A percentile compares a stretch with the other conserved stretches of the same genome.
Evolutionary conservation across 2,888 invertebrate genomes (phyloP).

Genomic region (Trachelus stipa): DNA sequence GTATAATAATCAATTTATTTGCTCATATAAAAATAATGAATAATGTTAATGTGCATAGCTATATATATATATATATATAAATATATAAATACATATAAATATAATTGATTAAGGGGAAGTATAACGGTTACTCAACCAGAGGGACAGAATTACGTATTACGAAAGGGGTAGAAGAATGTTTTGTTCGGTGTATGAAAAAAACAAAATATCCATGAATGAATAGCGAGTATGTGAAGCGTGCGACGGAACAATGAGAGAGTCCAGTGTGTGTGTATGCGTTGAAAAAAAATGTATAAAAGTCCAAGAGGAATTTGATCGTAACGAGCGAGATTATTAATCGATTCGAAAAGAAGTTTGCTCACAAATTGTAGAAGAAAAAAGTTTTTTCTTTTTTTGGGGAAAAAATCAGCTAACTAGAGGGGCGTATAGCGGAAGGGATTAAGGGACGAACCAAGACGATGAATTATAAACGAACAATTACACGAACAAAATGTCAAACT

Average conservation of each 20-base stretch:
- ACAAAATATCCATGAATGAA: not conserved
- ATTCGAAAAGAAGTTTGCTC: not conserved
- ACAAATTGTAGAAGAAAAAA: not conserved
- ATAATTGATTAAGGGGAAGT: not conserved
- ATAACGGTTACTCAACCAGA: not conserved
- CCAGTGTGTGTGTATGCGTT: not conserved
- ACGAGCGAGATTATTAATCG: not conserved
- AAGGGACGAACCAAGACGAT: not conserved
- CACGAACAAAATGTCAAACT: not conserved
- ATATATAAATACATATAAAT: constrained; percentile 3
- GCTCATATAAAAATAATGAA: constrained; percentile 60
- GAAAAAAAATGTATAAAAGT: not conserved
- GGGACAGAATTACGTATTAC: not conserved
- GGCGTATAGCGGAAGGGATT: not conserved
- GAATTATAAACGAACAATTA: not conserved
- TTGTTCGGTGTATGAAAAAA: not conserved
- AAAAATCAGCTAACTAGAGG: not conserved
- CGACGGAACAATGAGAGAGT: not conserved
- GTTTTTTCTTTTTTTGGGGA: no score
- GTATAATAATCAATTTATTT: constrained; percentile 63
- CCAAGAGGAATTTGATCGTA: not conserved
- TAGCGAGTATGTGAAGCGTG: no score
- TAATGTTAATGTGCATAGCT: constrained; percentile 57
- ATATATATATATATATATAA: constrained; percentile 29
- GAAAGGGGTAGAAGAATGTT: not conserved